Evolutionary conservation across 2,888 invertebrate species (phyloP), one percentile per base, ranked within the genome.

Genomic region (Ditylenchus weischeri): DNA sequence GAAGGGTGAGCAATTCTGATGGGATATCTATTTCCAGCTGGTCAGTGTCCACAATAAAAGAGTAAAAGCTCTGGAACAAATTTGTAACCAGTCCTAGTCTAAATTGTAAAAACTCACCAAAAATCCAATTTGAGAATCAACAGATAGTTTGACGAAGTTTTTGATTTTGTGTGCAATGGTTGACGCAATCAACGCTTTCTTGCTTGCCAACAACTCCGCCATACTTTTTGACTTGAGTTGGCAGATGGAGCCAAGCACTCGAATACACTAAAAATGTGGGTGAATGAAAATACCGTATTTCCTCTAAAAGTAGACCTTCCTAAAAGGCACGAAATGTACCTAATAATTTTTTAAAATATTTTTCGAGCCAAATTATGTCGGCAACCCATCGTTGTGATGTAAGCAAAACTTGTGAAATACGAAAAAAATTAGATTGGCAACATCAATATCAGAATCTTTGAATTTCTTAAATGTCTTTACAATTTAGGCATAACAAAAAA

Each of bases 61-160:
- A 23, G 29, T 49, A 69, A 62, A 69, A 69, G n/a, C 54, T 38
- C 66, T 67, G 8, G 64, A 62, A 43, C 38, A n/a, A 59, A 23
- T 36, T 51, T 35, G 10, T 23, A 66, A 19, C 5, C 15, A 29
- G 5, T 29, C 5, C 29, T 29, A 29, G 29, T 5, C 29, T 29
- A 29, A 29, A 29, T 29, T 29, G 29, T 4, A 54, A 65, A 15
- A 48, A 72, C 50, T 23, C 54, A 75, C 75, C 64, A 77, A 47
- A 47, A 69, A 66, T 15, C 68, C 75, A 23, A 77, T 66, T 69
- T 76, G 73, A 23, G 63, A 49, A 23, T 61, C 60, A 19, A 51
- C 15, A 7, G 74, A 66, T 57, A 66, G 59, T 13, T 54, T 65
- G 23, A 47, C 48, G 48, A 74, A 75, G 11, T 67, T 35, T 7